Conservation (phyloP, 2,888 invertebrate species). For the Heliconius charithonia region DNA sequence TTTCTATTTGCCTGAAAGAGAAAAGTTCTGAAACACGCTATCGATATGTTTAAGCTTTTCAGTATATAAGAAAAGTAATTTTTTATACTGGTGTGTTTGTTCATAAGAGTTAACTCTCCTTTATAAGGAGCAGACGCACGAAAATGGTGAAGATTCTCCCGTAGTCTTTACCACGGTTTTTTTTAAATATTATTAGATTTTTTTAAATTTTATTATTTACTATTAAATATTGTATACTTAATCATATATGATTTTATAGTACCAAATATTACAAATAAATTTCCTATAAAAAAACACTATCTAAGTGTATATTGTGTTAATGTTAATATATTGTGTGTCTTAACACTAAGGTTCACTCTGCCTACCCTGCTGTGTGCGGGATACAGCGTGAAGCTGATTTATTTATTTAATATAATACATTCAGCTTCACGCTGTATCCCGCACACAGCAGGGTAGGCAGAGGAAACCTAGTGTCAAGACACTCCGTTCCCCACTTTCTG, state of each 20-base stretch:
- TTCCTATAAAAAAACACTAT: no score
- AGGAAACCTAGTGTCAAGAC: no score
- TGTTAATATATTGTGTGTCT: no score
- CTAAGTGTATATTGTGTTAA: no score
- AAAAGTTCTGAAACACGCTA: constrained; percentile 47
- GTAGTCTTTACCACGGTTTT: constrained; percentile 24
- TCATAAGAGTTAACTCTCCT: constrained; percentile 99
- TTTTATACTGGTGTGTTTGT: constrained; percentile 88
- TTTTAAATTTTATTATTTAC: background rate
- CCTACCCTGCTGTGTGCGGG: no score
- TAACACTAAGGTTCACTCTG: no score
- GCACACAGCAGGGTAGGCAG: no score
- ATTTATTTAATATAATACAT: no score
- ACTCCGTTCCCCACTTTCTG: no score
- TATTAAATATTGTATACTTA: background rate
- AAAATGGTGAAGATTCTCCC: constrained; percentile 13
- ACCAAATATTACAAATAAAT: no score
- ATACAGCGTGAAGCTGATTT: no score
- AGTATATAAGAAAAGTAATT: constrained; percentile 50
- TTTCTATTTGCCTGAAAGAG: background rate
- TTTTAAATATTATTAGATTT: background rate
- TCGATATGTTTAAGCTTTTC: constrained; percentile 43
- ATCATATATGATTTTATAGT: background rate
- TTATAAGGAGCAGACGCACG: constrained; percentile 93
- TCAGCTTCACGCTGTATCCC: no score